Evolutionary conservation across 2,797 vertebrate species (phyloP).

Genomic region (Crenichthys baileyi): DNA sequence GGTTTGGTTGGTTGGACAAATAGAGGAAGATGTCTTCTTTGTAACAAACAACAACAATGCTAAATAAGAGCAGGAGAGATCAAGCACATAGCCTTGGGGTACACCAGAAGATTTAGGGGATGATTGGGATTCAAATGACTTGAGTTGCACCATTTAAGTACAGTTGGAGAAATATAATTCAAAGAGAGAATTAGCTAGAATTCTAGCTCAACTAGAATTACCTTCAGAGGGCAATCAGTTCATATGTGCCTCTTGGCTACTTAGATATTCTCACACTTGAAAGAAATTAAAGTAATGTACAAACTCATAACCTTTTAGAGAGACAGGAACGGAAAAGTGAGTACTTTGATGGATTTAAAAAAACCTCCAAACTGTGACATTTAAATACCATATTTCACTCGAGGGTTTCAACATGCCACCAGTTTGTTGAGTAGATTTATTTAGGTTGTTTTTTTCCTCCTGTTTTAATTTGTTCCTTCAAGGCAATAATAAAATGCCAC

Average conservation of each 20-base stretch:
- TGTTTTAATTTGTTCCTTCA: neutral
- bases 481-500: neutral
- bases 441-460: neutral
- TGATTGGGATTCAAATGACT: neutral
- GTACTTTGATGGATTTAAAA: neutral
- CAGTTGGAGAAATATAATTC: neutral
- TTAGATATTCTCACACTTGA: neutral
- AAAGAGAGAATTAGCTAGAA: neutral
- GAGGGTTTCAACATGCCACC: constrained; percentile 6
- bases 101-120: neutral
- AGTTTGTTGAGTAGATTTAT: constrained; percentile 3
- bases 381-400: neutral
- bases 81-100: neutral
- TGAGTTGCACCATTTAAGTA: neutral
- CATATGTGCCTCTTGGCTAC: neutral
- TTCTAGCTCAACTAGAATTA: neutral
- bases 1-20: no score
- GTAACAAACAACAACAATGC: no score
- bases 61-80: no score
- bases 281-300: neutral
- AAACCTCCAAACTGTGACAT: neutral
- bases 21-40: no score
- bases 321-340: neutral
- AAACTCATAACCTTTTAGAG: neutral
- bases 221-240: neutral